Conservation (phyloP, 2,888 invertebrate genomes). For the Eledona agricola region DNA sequence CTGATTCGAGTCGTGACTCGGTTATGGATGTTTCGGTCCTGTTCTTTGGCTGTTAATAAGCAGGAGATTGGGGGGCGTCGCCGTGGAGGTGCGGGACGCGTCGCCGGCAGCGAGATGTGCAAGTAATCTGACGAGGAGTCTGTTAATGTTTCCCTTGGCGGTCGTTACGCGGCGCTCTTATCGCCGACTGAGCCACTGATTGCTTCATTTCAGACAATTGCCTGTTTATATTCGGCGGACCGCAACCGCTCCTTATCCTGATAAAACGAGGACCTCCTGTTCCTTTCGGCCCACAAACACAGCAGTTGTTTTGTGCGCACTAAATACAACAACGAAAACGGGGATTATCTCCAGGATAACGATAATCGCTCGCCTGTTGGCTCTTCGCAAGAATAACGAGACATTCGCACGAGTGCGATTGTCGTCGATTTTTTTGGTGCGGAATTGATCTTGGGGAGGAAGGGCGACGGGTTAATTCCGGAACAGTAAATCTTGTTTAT, state of each 20-base stretch:
- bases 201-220: constrained; percentile 65
- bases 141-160: constrained; percentile 64
- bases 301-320: constrained; percentile 43
- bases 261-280: constrained; percentile 57
- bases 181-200: constrained; percentile 64
- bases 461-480: constrained; percentile 30
- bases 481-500: constrained; percentile 45
- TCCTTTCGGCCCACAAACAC: constrained; percentile 42
- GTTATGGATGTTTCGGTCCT: not conserved
- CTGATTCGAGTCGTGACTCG: too few relatives aligned
- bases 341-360: constrained; percentile 54
- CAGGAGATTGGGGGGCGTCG: not conserved
- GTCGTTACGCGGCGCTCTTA: constrained; percentile 64
- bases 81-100: constrained; percentile 21
- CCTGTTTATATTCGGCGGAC: constrained; percentile 65
- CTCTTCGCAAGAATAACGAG: constrained; percentile 38
- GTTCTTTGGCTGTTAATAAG: constrained; percentile 10
- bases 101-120: constrained; percentile 57
- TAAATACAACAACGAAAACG: constrained; percentile 49
- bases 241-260: constrained; percentile 60
- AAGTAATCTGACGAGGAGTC: constrained; percentile 64
- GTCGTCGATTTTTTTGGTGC: constrained; percentile 6
- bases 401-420: constrained; percentile 10
- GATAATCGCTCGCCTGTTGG: constrained; percentile 52
- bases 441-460: constrained; percentile 17